Percentiles rank a stretch among this genome's conserved stretches.
These are phyloP conservation scores for Diplolepis rosae DNA, from an alignment of 2,888 invertebrate species.

Conservation along the genomic window DNA sequence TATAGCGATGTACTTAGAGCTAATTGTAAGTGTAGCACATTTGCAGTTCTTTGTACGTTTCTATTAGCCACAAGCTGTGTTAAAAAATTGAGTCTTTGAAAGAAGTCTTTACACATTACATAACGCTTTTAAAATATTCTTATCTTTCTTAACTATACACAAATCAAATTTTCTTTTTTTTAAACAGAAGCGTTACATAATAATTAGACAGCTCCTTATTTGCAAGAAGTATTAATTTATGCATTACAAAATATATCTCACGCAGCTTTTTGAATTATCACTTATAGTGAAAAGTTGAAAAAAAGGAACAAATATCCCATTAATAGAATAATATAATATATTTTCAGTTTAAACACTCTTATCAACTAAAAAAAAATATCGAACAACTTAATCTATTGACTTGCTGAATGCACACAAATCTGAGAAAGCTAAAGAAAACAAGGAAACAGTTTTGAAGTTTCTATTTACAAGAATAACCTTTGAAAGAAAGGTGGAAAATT, in stretches of 20 bases:
- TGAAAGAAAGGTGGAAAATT: not conserved
- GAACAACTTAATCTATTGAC: no score
- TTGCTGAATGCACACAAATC: no score
- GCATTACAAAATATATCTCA: not conserved
- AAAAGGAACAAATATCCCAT: not conserved
- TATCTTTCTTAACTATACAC: no score
- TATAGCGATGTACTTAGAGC: not conserved
- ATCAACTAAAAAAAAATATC: not conserved
- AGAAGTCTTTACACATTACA: not conserved
- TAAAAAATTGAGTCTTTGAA: not conserved
- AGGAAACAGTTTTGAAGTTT: not conserved
- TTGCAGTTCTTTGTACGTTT: constrained; percentile 18
- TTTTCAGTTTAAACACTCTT: not conserved
- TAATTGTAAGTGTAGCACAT: constrained; percentile 13
- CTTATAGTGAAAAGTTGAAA: not conserved
- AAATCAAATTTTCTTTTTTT: no score
- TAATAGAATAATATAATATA: not conserved
- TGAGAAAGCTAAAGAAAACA: not conserved
- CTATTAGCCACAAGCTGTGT: constrained; percentile 18
- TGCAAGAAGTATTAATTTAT: not conserved
- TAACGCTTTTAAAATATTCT: no score
- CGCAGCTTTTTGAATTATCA: no score
- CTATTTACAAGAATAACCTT: not conserved
- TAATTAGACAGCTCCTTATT: no score
- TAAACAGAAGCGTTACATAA: no score